phyloP scores from a whole-genome alignment of 2,113 vertebrate genomes.

The Vulpes ferrilata region DNA sequence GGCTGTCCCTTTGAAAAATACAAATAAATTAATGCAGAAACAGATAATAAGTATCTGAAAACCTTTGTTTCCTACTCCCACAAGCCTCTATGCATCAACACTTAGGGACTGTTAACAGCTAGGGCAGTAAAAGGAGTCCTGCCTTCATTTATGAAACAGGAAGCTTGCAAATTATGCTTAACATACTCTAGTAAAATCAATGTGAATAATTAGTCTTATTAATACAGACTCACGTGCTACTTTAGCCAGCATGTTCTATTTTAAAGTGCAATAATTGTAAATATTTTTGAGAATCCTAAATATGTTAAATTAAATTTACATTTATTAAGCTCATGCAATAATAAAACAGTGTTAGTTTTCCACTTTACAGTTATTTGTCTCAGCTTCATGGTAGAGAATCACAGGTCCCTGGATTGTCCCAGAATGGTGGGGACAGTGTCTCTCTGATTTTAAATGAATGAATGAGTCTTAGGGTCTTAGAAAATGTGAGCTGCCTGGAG shows the following conservation, averaged over 20 bases:
- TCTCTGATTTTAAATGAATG: background rate
- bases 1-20: background rate
- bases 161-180: background rate
- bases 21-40: background rate
- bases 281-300: slow-evolving; percentile 20
- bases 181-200: background rate
- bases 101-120: background rate
- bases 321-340: background rate
- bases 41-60: background rate
- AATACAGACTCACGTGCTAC: background rate
- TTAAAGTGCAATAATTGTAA: background rate
- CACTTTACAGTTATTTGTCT: background rate
- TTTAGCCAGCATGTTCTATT: background rate
- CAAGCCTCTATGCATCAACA: background rate
- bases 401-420: background rate
- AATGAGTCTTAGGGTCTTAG: background rate
- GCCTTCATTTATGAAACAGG: background rate
- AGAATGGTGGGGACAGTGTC: background rate
- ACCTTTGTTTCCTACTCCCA: background rate
- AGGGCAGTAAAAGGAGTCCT: background rate
- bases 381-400: background rate
- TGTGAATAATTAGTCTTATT: background rate
- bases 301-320: background rate
- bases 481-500: background rate
- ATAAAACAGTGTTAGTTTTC: background rate